phyloP scores from a whole-genome alignment of 2,888 invertebrate species.

The Amphimallon solstitiale region DNA sequence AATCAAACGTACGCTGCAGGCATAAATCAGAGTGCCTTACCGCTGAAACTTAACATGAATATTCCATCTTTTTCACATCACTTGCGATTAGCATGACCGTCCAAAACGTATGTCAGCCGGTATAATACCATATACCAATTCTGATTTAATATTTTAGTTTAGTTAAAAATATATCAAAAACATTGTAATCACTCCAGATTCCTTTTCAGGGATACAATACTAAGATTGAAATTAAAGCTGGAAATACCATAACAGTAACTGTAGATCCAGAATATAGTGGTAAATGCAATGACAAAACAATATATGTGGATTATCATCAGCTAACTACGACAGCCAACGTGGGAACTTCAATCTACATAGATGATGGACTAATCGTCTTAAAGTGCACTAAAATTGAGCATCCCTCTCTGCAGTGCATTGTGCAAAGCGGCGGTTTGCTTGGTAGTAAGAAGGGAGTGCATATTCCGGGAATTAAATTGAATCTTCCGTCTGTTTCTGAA shows the following conservation, averaged over 20 bases:
- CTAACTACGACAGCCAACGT: constrained; percentile 90
- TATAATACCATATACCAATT: too few relatives aligned
- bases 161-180: neutral
- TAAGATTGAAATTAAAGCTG: constrained; percentile 89
- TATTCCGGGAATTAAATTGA: constrained; percentile 94
- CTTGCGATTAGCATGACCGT: too few relatives aligned
- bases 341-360: constrained; percentile 91
- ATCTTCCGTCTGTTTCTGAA: constrained; percentile 96
- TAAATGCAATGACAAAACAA: constrained; percentile 77
- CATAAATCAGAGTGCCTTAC: too few relatives aligned
- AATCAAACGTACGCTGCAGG: too few relatives aligned
- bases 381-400: constrained; percentile 77
- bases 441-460: constrained; percentile 98
- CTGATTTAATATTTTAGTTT: too few relatives aligned
- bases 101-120: too few relatives aligned
- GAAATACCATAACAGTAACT: constrained; percentile 83
- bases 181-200: too few relatives aligned
- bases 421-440: constrained; percentile 95
- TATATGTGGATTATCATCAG: constrained; percentile 95
- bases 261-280: constrained; percentile 84
- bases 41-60: too few relatives aligned
- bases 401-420: constrained; percentile 77
- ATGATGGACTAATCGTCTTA: constrained; percentile 96
- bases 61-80: too few relatives aligned
- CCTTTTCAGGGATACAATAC: constrained; percentile 82